Conservation (phyloP, 2,113 vertebrate species). For the Semicossyphus pulcher region DNA sequence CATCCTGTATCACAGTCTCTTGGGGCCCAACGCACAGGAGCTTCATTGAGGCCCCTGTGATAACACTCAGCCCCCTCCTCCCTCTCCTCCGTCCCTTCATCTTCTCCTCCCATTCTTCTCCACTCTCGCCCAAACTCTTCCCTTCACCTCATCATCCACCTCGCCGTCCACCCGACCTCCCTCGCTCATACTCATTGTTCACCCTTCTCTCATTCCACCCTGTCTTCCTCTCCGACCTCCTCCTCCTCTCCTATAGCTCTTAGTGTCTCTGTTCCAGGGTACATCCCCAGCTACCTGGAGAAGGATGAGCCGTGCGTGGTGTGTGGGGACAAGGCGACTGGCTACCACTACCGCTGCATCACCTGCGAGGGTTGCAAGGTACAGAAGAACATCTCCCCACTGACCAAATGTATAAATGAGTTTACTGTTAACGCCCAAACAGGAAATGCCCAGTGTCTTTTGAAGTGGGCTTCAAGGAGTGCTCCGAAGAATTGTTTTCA, state of each 20-base stretch:
- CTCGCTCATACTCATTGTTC: background rate
- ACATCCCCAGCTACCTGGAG: constrained; percentile 98
- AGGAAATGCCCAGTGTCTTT: too few relatives aligned
- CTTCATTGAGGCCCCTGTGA: constrained; percentile 43
- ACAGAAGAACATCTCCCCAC: background rate
- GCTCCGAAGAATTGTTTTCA: too few relatives aligned
- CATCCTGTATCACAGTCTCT: constrained; percentile 50
- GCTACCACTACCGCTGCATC: constrained; percentile 98
- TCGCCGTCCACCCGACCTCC: background rate
- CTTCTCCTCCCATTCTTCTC: background rate
- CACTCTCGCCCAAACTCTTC: background rate
- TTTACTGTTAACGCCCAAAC: too few relatives aligned
- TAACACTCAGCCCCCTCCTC: constrained; percentile 54
- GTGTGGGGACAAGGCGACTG: constrained; percentile 94
- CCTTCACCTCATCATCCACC: background rate
- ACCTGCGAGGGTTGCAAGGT: constrained; percentile 98
- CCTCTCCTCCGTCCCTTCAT: background rate
- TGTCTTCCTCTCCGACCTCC: constrained; percentile 45
- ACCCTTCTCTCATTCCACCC: constrained; percentile 34
- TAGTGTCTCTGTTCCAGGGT: constrained; percentile 86
- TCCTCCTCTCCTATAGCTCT: constrained; percentile 72
- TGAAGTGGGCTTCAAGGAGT: too few relatives aligned
- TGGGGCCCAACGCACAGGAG: constrained; percentile 27
- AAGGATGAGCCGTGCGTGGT: constrained; percentile 97
- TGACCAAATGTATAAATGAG: too few relatives aligned